Conservation (phyloP, 1,140 invertebrate species). For the Drepana arcuata region DNA sequence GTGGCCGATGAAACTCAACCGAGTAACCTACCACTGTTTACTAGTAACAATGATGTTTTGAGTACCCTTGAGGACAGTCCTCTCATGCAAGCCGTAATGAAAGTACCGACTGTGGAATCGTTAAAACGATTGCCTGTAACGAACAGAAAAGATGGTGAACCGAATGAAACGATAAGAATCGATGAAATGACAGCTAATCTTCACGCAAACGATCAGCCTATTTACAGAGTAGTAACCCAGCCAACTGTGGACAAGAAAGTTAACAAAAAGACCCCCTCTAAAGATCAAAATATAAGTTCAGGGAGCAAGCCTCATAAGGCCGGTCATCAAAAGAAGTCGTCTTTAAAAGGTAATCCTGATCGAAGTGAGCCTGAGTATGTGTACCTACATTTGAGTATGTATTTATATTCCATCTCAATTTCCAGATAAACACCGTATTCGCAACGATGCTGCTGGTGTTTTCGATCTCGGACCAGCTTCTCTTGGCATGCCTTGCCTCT, state of each 20-base stretch:
- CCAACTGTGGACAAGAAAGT: constrained; percentile 51
- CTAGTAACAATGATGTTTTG: constrained; percentile 50
- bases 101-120: constrained; percentile 46
- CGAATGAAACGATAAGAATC: constrained; percentile 43
- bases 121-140: constrained; percentile 39
- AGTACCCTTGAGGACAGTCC: constrained; percentile 54
- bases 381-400: too few species aligned
- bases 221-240: constrained; percentile 64
- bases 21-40: constrained; percentile 41
- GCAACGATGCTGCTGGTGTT: constrained; percentile 27
- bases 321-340: constrained; percentile 57
- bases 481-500: constrained; percentile 82
- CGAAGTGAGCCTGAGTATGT: too few species aligned
- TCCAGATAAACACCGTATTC: constrained; percentile 54
- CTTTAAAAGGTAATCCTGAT: constrained; percentile 57
- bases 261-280: constrained; percentile 42
- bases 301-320: constrained; percentile 43
- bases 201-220: constrained; percentile 61
- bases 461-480: constrained; percentile 75
- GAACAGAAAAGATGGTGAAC: constrained; percentile 49
- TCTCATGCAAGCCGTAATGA: constrained; percentile 52
- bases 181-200: constrained; percentile 61
- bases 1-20: constrained; percentile 34
- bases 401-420: too few species aligned
- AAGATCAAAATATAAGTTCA: constrained; percentile 27